phyloP scores from a whole-genome alignment of 2,888 invertebrate genomes.

The Drosophila imparisetae region DNA sequence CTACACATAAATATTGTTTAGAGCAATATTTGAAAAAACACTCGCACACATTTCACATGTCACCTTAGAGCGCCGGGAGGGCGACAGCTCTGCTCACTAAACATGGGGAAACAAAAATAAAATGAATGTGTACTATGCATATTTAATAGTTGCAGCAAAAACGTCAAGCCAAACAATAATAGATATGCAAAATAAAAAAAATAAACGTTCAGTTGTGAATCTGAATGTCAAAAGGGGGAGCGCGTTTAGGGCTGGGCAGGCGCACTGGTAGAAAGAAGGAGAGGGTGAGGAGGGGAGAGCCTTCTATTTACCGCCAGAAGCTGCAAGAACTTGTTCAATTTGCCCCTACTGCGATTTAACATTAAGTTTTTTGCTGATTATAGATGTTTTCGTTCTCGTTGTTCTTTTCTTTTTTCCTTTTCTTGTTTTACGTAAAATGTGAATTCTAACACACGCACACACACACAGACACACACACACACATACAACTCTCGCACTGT shows the following conservation, averaged over 20 bases:
- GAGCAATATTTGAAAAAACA: constrained; percentile 39
- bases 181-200: constrained; percentile 54
- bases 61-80: constrained; percentile 35
- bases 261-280: constrained; percentile 7
- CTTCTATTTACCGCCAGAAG: constrained; percentile 82
- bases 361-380: constrained; percentile 76
- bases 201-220: constrained; percentile 35
- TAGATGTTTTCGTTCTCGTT: constrained; percentile 33
- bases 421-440: constrained; percentile 72
- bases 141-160: constrained; percentile 67
- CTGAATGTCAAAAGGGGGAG: constrained; percentile 54
- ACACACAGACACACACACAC: constrained; percentile 54
- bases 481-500: constrained; percentile 62
- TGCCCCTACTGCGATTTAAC: constrained; percentile 84
- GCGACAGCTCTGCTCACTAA: constrained; percentile 40
- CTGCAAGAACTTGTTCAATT: constrained; percentile 83
- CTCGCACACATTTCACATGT: constrained; percentile 33
- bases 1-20: constrained; percentile 58
- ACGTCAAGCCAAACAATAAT: constrained; percentile 65
- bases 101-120: constrained; percentile 56
- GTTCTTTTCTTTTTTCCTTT: constrained; percentile 23
- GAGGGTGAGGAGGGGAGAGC: constrained; percentile 2
- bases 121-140: constrained; percentile 69
- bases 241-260: constrained; percentile 61
- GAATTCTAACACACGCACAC: constrained; percentile 68